These are phyloP conservation scores for Mormyrus proboscirostris DNA, from an alignment of 2,797 vertebrate genomes.

Conservation along the genomic window DNA sequence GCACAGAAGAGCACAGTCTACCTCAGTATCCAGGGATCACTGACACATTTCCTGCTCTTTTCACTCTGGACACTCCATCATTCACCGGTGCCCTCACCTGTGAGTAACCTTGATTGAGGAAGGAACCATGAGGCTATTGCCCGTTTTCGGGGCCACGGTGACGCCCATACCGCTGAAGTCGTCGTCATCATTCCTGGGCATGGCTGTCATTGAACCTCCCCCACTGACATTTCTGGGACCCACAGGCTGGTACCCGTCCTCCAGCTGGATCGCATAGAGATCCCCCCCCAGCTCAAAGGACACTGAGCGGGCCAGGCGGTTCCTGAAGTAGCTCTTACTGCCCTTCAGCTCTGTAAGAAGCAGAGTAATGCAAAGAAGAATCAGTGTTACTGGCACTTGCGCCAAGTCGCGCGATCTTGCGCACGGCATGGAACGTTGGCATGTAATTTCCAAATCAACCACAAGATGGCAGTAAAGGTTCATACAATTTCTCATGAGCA, in stretches of 20 bases:
- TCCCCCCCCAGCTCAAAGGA: slow-evolving; percentile 54
- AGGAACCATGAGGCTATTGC: slow-evolving; percentile 49
- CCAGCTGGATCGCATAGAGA: slow-evolving; percentile 54
- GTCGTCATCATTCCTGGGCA: slow-evolving; percentile 45
- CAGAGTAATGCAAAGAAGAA: not conserved
- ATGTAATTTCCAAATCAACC: not conserved
- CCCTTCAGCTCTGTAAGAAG: slow-evolving; percentile 72
- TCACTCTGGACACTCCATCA: not conserved
- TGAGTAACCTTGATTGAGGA: slow-evolving; percentile 86
- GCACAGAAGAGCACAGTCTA: slow-evolving; percentile 9
- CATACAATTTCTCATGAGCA: not conserved
- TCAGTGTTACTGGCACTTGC: not conserved
- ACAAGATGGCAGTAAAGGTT: slow-evolving; percentile 15
- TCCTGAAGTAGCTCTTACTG: slow-evolving; percentile 68
- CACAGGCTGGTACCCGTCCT: slow-evolving; percentile 50
- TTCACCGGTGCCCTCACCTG: slow-evolving; percentile 58
- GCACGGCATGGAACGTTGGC: not conserved
- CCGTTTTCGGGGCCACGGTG: slow-evolving; percentile 46
- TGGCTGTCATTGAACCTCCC: slow-evolving; percentile 22
- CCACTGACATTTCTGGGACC: slow-evolving; percentile 59
- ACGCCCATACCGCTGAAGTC: slow-evolving; percentile 80
- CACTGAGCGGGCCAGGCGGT: slow-evolving; percentile 72
- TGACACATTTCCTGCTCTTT: not conserved
- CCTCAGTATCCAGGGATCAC: not conserved
- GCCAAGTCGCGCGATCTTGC: not conserved